A percentile compares a stretch with the other conserved stretches of the same genome.
Evolutionary conservation across 1,140 invertebrate genomes (phyloP).

Genomic region (Pseudobourletiella spinata): DNA sequence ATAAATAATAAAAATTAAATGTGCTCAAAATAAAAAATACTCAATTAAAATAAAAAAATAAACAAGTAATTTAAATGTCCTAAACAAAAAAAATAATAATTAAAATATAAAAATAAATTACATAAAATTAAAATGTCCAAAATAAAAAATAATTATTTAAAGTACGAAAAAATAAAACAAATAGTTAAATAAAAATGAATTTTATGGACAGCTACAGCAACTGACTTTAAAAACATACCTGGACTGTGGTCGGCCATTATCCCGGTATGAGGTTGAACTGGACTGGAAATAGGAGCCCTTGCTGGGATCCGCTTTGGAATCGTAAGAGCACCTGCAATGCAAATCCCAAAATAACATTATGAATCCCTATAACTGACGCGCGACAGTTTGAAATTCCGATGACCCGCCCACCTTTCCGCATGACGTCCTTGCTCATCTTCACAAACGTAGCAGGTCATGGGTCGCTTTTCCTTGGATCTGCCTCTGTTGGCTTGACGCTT

Average conservation of each 20-base stretch:
- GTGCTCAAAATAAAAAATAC: not conserved
- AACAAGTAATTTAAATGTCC: not conserved
- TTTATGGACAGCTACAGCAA: not conserved
- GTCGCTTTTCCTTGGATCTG: slow-evolving; percentile 15
- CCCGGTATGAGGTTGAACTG: slow-evolving; percentile 28
- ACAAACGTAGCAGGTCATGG: slow-evolving; percentile 36
- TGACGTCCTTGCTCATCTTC: slow-evolving; percentile 34
- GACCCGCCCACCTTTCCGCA: slow-evolving; percentile 16
- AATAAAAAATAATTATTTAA: not conserved
- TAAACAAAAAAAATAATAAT: not conserved
- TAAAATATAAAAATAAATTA: not conserved
- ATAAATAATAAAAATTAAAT: not conserved
- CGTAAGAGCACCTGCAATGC: slow-evolving; percentile 28
- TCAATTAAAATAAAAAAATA: not conserved
- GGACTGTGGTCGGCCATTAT: slow-evolving; percentile 21
- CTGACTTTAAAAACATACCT: slow-evolving; percentile 11
- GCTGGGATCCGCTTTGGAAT: slow-evolving; percentile 31
- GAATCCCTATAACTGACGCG: too few species aligned
- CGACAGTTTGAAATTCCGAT: too few species aligned
- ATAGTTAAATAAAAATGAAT: not conserved
- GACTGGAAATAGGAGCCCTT: slow-evolving; percentile 29
- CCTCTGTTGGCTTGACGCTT: slow-evolving; percentile 27
- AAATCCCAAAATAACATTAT: too few species aligned
- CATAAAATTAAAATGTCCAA: not conserved
- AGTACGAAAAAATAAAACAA: not conserved